Percentiles rank a stretch among this genome's conserved stretches.
These are phyloP conservation scores for Agrotis puta DNA, from an alignment of 2,888 invertebrate species.

Conservation along the genomic window DNA sequence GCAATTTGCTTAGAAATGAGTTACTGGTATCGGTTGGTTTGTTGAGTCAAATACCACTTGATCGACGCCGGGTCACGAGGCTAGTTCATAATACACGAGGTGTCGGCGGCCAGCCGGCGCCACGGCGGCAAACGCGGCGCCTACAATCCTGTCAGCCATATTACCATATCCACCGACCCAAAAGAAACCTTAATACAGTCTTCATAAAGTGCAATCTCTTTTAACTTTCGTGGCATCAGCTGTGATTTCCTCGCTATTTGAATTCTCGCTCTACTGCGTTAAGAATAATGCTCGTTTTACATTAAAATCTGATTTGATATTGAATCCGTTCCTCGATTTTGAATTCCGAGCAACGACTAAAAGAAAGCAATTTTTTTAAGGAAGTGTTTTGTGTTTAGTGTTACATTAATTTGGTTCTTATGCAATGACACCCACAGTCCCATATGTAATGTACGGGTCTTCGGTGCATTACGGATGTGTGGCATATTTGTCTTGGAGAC, in stretches of 20 bases:
- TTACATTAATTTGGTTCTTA: constrained; percentile 80
- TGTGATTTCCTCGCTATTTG: constrained; percentile 69
- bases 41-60: constrained; percentile 88
- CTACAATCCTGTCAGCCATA: constrained; percentile 86
- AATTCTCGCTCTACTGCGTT: constrained; percentile 70
- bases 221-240: constrained; percentile 67
- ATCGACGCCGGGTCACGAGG: constrained; percentile 89
- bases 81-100: constrained; percentile 91
- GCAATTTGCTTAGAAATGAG: constrained; percentile 81
- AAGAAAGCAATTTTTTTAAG: constrained; percentile 88
- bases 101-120: constrained; percentile 90
- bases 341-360: constrained; percentile 86
- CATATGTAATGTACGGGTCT: constrained; percentile 32
- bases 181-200: constrained; percentile 60
- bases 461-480: constrained; percentile 43
- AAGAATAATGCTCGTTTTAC: constrained; percentile 64
- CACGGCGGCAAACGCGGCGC: constrained; percentile 88
- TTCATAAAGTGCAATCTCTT: constrained; percentile 59
- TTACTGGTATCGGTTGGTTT: constrained; percentile 80
- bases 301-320: constrained; percentile 62
- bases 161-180: constrained; percentile 62
- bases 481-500: constrained; percentile 32
- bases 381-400: constrained; percentile 81
- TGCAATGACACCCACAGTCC: constrained; percentile 68
- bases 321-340: constrained; percentile 86